Evolutionary conservation across 30 jellyfish, hydroid and myxozoan species (phyloP).

Genomic region (Aurelia aurita complex sp. Pacific): DNA sequence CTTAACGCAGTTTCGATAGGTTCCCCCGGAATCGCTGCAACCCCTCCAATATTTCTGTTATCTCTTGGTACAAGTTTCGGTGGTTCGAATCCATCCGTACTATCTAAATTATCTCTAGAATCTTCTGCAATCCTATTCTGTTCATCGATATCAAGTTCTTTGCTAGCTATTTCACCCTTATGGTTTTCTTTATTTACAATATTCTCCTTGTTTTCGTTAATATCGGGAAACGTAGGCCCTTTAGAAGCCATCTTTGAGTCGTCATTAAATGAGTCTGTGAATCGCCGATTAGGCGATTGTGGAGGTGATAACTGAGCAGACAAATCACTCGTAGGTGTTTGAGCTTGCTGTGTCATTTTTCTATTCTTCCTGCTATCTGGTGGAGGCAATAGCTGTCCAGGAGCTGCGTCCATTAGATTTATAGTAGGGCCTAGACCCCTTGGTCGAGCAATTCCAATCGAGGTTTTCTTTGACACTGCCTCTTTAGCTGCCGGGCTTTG

Average conservation of each 20-base stretch:
- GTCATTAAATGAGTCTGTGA: conserved; percentile 22
- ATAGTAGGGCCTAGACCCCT: conserved; percentile 79
- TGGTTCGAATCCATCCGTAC: conserved; percentile 49
- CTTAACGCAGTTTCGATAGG: conserved; percentile 4
- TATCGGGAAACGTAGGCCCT: background rate
- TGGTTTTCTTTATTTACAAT: conserved; percentile 16
- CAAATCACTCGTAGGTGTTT: conserved; percentile 13
- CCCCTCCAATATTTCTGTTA: background rate
- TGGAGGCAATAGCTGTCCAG: conserved; percentile 98
- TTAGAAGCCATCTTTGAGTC: background rate
- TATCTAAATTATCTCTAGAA: background rate
- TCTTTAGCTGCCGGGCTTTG: conserved; percentile 47
- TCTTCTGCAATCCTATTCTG: background rate
- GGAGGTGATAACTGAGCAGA: conserved; percentile 52
- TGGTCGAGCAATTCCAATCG: conserved; percentile 95
- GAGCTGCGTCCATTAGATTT: conserved; percentile 90
- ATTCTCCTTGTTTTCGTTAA: conserved; percentile 4
- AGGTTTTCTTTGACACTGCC: conserved; percentile 40
- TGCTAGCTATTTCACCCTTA: background rate
- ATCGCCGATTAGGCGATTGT: conserved; percentile 47
- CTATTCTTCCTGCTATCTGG: conserved; percentile 78
- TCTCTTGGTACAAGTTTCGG: conserved; percentile 45
- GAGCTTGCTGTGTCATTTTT: conserved; percentile 54
- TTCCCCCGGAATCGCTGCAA: background rate
- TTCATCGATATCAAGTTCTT: conserved; percentile 6